Base-by-base conservation (phyloP, 2,888 invertebrate species). In the Spatulosminthurus flaviceps region DNA sequence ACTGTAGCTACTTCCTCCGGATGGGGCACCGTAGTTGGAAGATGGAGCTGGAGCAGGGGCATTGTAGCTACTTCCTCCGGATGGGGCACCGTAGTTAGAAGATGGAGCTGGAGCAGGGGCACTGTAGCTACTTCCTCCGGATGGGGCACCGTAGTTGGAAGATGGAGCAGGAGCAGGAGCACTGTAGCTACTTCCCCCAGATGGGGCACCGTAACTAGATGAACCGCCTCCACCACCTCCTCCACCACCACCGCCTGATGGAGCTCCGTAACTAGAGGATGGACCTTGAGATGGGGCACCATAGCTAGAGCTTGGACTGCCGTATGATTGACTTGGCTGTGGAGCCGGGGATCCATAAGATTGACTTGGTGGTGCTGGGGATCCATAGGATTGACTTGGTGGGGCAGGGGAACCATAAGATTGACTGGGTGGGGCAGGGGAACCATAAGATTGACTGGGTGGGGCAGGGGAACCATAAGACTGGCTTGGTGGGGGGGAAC, bases 121-220 rank as follows among this genome's bases (percentile, higher is more conserved):
- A 41, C 41, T 13, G 41, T 41, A 41, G 41, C 51, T 16, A 51
- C 19, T 2, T 11, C 51, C 51, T 4, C n/a, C 19, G 1, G 51
- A 51, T 13, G 51, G 51, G n/a, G 51, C 51, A n/a, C 51, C 51
- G n/a, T 51, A 51, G 16, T 19, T 51, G 13, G 41, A 41, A n/a
- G 51, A 51, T 19, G 51, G 16, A 51, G 2, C 51, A 7, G 7
- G 41, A 41, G 41, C 7, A 41, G 41, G 41, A 41, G 41, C 41
- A 41, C 41, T 13, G 41, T 41, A 41, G 51, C 51, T 16, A 51
- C 19, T 2, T 11, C 51, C 51, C 1, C n/a, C 19, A 9, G 51
- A 51, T 19, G 51, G 51, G n/a, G 51, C 51, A 51, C 51, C 51
- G 51, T 51, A 51, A n/a, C 51, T 51, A 51, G 51, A 51, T 51